A percentile compares a stretch with the other conserved stretches of the same genome.
Evolutionary conservation across 2,113 vertebrate species (phyloP).

Genomic region (Prinia subflava): DNA sequence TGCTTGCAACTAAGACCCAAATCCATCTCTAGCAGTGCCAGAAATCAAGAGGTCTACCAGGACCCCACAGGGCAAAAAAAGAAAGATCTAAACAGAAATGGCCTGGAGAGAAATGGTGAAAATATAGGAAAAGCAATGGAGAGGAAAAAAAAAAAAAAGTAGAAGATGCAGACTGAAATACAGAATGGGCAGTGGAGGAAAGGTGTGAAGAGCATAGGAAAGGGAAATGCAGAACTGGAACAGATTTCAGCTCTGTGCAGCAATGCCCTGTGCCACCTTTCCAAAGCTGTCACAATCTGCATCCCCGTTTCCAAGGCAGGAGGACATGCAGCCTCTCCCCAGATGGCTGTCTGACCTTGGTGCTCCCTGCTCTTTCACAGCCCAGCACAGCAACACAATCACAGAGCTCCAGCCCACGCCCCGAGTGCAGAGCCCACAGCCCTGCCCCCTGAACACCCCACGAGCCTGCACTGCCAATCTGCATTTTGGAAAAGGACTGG

Average conservation of each 20-base stretch:
- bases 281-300: background rate
- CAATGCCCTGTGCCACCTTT: background rate
- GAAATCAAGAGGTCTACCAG: background rate
- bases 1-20: background rate
- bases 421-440: background rate
- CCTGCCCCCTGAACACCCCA: background rate
- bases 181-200: background rate
- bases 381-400: background rate
- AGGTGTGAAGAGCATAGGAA: background rate
- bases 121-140: background rate
- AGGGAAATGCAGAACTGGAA: background rate
- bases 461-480: background rate
- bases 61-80: background rate
- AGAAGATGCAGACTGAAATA: background rate
- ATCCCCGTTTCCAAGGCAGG: background rate
- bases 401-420: background rate
- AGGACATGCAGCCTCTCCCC: background rate
- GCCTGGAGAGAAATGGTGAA: background rate
- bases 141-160: background rate
- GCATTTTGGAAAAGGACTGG: background rate
- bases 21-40: background rate
- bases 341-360: constrained; percentile 11
- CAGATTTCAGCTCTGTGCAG: background rate
- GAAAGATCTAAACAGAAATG: background rate
- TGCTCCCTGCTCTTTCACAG: background rate